Base-by-base conservation (phyloP, 2,797 vertebrate genomes). In the Enteromius anoplus region DNA sequence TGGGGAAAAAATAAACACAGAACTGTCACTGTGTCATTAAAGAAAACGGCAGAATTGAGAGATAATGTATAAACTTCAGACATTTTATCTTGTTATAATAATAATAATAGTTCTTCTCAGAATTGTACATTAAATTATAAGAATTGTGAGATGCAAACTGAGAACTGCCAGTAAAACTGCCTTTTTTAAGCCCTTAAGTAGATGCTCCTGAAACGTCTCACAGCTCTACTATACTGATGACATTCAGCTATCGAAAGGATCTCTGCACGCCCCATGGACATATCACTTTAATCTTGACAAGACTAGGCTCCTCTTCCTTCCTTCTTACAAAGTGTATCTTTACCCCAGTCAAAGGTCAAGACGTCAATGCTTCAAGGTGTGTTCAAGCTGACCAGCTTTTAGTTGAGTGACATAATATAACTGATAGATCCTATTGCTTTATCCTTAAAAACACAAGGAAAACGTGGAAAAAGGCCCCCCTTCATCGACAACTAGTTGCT, bases 251-350 rank as follows among this genome's bases (percentile, higher is more conserved):
- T 14, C 21, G 1, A 64, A 77, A n/a, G 58, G 26, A 26, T 32
- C 42, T 78, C 60, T 32, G 21, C 17, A 17, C 45, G 37, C 55
- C 55, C 64, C 6, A 78, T 8, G 19, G 62, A 49, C 62, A 78
- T 34, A 78, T 64, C 58, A 49, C 42, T 64, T 34, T 66, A 78
- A 78, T 66, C 26, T 51, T 23, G 62, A 78, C 62, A 66, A 66
- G 34, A 75, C 53, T 26, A 26, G 29, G 6, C 42, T 78, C 42
- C 3, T 66, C 29, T 78, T 78, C 42, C 62, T 65, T 45, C 76
- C 62, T 49, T 12, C 49, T 2, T 37, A 51, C 26, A 66, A 49
- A 51, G 45, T 78, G 2, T 66, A 11, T 23, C 10, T 49, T 78
- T 19, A 47, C 5, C 62, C 6, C 17, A 49, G 29, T 78, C 6